Conservation (phyloP, 1,140 invertebrate species). For the Drosophila burlai region DNA sequence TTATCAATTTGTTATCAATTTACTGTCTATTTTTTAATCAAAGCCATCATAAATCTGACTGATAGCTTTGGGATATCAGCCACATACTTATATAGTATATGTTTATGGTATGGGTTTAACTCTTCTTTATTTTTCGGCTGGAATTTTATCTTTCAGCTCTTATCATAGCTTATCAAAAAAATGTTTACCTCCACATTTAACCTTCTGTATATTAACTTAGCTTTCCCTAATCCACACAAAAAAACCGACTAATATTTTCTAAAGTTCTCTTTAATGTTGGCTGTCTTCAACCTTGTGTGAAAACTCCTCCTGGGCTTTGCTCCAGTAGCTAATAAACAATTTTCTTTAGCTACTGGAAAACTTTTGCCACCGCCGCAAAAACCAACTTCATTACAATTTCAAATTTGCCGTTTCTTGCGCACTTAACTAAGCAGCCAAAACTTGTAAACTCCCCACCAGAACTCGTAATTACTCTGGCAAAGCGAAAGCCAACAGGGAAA, state of each 20-base stretch:
- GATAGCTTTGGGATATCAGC: not conserved
- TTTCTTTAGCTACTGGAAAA: constrained; percentile 52
- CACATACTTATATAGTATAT: not conserved
- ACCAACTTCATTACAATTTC: constrained; percentile 69
- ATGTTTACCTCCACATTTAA: not conserved
- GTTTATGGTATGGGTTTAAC: too few species aligned
- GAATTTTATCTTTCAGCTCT: constrained; percentile 1
- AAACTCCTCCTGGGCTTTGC: not conserved
- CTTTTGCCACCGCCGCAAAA: constrained; percentile 47
- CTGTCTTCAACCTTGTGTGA: constrained; percentile 13
- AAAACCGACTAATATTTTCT: constrained; percentile 6
- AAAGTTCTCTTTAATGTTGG: constrained; percentile 26
- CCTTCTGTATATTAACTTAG: not conserved
- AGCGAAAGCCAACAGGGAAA: constrained; percentile 30
- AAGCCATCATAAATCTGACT: constrained; percentile 2
- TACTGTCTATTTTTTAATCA: not conserved
- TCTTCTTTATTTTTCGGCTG: not conserved
- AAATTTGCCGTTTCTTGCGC: constrained; percentile 62
- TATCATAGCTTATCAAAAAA: not conserved
- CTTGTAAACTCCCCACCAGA: constrained; percentile 37
- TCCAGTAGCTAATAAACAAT: constrained; percentile 61
- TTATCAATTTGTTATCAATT: not conserved
- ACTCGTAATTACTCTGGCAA: constrained; percentile 56
- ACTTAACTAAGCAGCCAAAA: constrained; percentile 45
- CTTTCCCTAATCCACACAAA: not conserved